Conservation (phyloP, 2,888 invertebrate species). For the Diadromus collaris region DNA sequence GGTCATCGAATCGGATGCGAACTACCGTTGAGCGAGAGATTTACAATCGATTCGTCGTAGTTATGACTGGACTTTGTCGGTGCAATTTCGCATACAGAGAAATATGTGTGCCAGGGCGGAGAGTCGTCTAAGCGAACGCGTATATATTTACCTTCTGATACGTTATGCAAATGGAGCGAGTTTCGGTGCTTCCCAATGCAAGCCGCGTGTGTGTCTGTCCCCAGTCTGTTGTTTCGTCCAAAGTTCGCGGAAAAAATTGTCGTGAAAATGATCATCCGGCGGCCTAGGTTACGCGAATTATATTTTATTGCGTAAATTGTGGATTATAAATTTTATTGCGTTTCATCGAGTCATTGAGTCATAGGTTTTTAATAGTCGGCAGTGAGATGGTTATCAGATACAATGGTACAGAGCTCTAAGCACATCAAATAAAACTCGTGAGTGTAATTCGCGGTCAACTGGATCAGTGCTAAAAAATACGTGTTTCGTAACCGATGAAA, state of each 20-base stretch:
- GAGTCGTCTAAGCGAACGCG: conserved; percentile 25
- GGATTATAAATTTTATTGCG: background rate
- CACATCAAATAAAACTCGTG: background rate
- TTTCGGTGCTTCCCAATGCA: background rate
- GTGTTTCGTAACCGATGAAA: conserved; percentile 3
- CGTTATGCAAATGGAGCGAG: conserved; percentile 37
- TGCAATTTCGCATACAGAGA: background rate
- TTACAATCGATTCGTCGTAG: background rate
- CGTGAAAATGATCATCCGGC: background rate
- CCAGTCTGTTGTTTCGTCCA: background rate
- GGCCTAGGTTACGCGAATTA: conserved; percentile 10
- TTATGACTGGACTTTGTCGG: background rate
- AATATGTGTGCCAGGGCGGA: conserved; percentile 24
- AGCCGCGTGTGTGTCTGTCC: background rate
- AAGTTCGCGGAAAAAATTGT: background rate
- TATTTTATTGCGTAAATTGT: background rate
- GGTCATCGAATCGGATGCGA: background rate
- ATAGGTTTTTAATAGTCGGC: background rate
- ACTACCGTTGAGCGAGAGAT: background rate
- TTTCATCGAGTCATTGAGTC: conserved; percentile 9
- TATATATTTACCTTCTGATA: conserved; percentile 34
- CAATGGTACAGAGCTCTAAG: background rate
- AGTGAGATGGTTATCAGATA: background rate
- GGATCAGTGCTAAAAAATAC: background rate
- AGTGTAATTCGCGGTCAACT: background rate